Conservation (phyloP, 2,888 invertebrate genomes). For the Limnephilus marmoratus region DNA sequence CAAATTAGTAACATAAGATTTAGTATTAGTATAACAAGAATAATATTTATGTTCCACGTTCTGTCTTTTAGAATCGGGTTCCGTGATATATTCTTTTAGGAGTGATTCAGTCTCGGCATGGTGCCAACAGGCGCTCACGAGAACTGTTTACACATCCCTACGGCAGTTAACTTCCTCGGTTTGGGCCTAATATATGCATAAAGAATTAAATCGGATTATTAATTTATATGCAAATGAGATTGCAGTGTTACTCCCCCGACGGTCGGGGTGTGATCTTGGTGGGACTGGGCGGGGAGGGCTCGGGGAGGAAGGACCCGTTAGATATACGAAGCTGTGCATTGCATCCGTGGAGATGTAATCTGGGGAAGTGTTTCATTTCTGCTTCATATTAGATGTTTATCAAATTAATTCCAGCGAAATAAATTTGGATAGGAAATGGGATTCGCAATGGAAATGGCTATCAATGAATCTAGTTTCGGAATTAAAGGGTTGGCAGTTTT, state of each 20-base stretch:
- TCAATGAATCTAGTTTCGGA: not conserved
- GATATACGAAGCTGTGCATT: slow-evolving; percentile 13
- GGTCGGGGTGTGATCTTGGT: slow-evolving; percentile 32
- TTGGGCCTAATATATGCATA: slow-evolving; percentile 61
- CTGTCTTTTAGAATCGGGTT: slow-evolving; percentile 10
- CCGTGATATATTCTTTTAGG: not conserved
- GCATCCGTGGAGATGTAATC: slow-evolving; percentile 26
- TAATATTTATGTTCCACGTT: not conserved
- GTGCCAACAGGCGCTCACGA: slow-evolving; percentile 44
- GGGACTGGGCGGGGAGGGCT: not conserved
- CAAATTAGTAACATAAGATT: not conserved
- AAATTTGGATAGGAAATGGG: not conserved
- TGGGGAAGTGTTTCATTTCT: slow-evolving; percentile 17
- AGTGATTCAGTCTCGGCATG: slow-evolving; percentile 39
- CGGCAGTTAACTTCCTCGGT: slow-evolving; percentile 51
- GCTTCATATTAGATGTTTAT: slow-evolving; percentile 2
- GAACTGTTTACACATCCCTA: slow-evolving; percentile 53
- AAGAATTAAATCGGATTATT: slow-evolving; percentile 65
- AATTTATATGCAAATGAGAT: slow-evolving; percentile 65
- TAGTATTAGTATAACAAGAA: not conserved
- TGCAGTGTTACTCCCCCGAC: slow-evolving; percentile 54
- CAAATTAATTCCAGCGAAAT: slow-evolving; percentile 2
- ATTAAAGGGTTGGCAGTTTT: too few species aligned
- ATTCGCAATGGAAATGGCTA: not conserved
- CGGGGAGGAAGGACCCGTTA: not conserved